Conservation (phyloP, 53 echinoderm and acorn worm species). For the Astropecten irregularis region DNA sequence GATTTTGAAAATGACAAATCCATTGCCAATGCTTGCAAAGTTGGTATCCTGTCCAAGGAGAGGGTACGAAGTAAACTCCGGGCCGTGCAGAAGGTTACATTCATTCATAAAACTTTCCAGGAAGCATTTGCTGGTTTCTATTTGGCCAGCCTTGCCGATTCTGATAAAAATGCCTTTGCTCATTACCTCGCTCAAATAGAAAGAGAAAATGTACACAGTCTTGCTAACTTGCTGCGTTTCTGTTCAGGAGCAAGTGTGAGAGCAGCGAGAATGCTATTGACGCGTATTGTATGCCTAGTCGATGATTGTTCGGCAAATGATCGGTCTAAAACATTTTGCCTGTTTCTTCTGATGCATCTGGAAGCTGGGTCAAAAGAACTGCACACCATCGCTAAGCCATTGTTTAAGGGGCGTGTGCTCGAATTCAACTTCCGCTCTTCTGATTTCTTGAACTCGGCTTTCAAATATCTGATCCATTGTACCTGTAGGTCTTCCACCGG, state of each 20-base stretch:
- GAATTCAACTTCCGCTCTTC: not conserved
- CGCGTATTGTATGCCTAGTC: no score
- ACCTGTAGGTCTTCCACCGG: not conserved
- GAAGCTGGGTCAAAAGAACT: no score
- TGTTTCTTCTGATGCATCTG: not conserved
- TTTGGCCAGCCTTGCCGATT: not conserved
- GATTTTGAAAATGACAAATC: not conserved
- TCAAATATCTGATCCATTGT: not conserved
- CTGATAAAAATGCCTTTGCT: no score
- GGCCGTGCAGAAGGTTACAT: no score
- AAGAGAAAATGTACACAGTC: not conserved
- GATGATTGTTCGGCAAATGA: not conserved
- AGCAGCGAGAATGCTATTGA: no score
- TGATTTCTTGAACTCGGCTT: no score
- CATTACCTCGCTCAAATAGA: no score
- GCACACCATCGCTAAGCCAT: not conserved
- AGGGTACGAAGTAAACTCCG: no score
- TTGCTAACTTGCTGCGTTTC: constrained; percentile 5
- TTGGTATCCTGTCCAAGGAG: not conserved
- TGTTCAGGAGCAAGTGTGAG: no score
- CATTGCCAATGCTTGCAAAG: not conserved
- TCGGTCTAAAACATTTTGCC: not conserved
- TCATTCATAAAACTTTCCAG: no score
- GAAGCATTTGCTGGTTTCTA: no score
- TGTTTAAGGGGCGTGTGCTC: not conserved